Evolutionary conservation across 2,113 vertebrate species (phyloP), one percentile per base, ranked within the genome.

Genomic region (Rhinichthys klamathensis): DNA sequence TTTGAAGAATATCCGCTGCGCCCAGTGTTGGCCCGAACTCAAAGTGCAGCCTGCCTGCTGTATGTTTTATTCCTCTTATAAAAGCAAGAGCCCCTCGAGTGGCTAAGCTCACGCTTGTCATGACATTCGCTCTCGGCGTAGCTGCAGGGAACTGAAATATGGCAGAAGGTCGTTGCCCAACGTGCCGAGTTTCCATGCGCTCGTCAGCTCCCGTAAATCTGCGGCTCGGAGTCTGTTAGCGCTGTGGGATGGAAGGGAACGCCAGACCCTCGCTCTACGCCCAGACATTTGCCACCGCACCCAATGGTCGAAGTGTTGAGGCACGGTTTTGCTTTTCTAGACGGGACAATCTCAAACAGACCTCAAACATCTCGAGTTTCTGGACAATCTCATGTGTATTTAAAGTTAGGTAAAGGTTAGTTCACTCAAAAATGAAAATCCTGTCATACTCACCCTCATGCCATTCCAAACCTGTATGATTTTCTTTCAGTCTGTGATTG

Each of bases 1-100:
- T 89, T 1, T 92, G 91, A 91, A 93, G 91, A 70, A 60, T 89
- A 92, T 76, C 91, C 91, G 87, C 89, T 85, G 89, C 10, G 4
- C 88, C 35, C 38, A 63, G n/a, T 46, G 87, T 88, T 92, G 92
- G 90, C 93, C 90, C 90, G 88, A 89, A 88, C 91, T 91, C 89
- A 91, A 92, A 41, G 38, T 5, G 15, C 78, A 69, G 61, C 75
- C 67, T 54, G 44, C 30, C 80, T 77, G 69, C 83, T 89, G 86
- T 44, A 75, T 23, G n/a, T 80, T 65, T 80, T 11, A 80, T 61
- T 41, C 15, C n/a, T 79, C 77, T 41, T 79, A 61, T 65, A 46
- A 80, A 80, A 80, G 58, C 78, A 38, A 63, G 58, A 80, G n/a
- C n/a, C 58, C 78, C 78, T 80, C 10, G 54, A 61, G 56, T 44